phyloP scores from a whole-genome alignment of 2,888 invertebrate species.

The Pollenia labialis region DNA sequence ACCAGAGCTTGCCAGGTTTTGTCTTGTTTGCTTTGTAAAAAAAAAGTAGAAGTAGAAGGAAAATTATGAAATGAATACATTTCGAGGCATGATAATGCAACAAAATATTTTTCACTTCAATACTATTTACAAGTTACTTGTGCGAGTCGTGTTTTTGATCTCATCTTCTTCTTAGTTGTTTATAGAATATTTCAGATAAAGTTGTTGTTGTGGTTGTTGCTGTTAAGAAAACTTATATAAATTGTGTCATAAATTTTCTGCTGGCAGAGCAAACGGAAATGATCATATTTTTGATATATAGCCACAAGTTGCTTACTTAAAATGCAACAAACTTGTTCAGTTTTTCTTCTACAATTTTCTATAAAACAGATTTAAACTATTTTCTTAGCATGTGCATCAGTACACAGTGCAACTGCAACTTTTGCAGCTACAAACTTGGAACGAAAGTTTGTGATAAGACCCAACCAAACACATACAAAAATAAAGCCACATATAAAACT shows the following conservation, averaged over 20 bases:
- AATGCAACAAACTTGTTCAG: conserved; percentile 30
- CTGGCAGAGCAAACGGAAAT: conserved; percentile 28
- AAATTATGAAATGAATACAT: conserved; percentile 38
- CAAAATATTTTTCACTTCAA: conserved; percentile 41
- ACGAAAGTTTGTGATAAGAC: conserved; percentile 39
- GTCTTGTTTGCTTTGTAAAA: not conserved
- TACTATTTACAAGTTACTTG: conserved; percentile 27
- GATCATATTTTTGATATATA: conserved; percentile 19
- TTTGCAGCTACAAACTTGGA: conserved; percentile 30
- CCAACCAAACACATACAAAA: too few species aligned
- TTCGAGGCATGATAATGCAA: conserved; percentile 38
- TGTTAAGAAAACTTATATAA: conserved; percentile 12
- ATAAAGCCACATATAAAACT: not conserved
- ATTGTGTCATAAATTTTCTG: conserved; percentile 44
- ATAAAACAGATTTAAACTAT: conserved; percentile 19
- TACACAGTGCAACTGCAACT: conserved; percentile 3
- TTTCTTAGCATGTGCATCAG: not conserved
- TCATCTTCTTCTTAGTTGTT: conserved; percentile 7
- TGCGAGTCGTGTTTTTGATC: conserved; percentile 4
- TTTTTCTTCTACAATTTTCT: not conserved
- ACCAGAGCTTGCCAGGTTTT: not conserved
- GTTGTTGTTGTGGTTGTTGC: not conserved
- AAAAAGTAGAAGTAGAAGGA: not conserved
- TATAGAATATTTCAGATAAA: not conserved
- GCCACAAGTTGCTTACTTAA: conserved; percentile 47